These are phyloP conservation scores for Diuraphis noxia DNA, from an alignment of 1,140 invertebrate genomes.

Conservation along the genomic window DNA sequence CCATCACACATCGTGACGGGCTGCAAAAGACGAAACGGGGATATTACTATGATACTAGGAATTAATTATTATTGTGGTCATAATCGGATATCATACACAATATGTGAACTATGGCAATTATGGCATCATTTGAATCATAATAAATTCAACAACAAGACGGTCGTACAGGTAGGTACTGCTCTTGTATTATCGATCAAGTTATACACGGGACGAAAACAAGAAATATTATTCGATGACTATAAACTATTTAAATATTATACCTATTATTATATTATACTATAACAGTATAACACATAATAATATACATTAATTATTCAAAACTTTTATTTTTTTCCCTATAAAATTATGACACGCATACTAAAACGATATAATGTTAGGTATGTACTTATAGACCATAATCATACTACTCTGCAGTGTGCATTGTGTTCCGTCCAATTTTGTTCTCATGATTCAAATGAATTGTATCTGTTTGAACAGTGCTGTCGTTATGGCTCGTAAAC, in stretches of 20 bases:
- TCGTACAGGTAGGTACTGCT: background rate
- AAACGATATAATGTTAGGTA: background rate
- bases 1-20: background rate
- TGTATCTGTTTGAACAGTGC: background rate
- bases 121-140: background rate
- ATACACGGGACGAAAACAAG: background rate
- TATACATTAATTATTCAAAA: background rate
- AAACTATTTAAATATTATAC: background rate
- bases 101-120: background rate
- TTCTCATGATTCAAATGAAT: constrained; percentile 4
- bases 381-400: background rate
- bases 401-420: background rate
- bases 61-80: background rate
- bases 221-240: background rate
- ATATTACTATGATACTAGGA: background rate
- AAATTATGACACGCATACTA: background rate
- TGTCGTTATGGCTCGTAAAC: background rate
- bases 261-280: background rate
- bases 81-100: background rate
- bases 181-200: background rate
- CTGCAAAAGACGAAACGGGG: background rate
- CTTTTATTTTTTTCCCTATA: background rate
- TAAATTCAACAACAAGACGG: background rate
- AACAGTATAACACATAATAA: background rate
- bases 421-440: background rate